These are phyloP conservation scores for Sebastes cheni DNA, from an alignment of 2,797 vertebrate species.

Conservation along the genomic window DNA sequence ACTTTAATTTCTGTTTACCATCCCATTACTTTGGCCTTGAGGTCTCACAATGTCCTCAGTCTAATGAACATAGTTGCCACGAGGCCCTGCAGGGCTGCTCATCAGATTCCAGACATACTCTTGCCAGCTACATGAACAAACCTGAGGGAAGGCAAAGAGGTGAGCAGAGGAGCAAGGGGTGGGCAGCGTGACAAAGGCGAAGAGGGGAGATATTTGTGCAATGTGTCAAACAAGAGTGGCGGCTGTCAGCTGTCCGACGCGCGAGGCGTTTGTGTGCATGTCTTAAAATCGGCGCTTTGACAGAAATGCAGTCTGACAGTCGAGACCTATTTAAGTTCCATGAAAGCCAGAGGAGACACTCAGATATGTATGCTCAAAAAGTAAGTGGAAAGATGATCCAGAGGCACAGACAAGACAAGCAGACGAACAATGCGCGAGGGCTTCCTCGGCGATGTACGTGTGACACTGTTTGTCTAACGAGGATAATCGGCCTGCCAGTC, in stretches of 20 bases:
- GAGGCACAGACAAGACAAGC: not conserved
- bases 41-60: not conserved
- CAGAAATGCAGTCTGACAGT: not conserved
- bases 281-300: not conserved
- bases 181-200: not conserved
- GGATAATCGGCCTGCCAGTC: constrained; percentile 26
- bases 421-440: constrained; percentile 2
- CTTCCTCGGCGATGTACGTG: constrained; percentile 16
- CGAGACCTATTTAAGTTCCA: not conserved
- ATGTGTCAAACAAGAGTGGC: constrained; percentile 1
- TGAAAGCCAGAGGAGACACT: not conserved
- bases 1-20: constrained; percentile 28
- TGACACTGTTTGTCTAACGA: constrained; percentile 56
- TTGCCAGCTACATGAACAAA: constrained; percentile 53
- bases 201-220: constrained; percentile 9
- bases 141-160: constrained; percentile 39
- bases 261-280: not conserved
- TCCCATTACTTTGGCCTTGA: constrained; percentile 8
- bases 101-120: constrained; percentile 60
- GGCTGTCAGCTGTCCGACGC: not conserved
- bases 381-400: constrained; percentile 5
- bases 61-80: constrained; percentile 22
- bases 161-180: not conserved
- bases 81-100: constrained; percentile 31
- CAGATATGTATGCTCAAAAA: not conserved